Evolutionary conservation across 1,140 invertebrate species (phyloP).

Genomic region (Anastatus disparis): DNA sequence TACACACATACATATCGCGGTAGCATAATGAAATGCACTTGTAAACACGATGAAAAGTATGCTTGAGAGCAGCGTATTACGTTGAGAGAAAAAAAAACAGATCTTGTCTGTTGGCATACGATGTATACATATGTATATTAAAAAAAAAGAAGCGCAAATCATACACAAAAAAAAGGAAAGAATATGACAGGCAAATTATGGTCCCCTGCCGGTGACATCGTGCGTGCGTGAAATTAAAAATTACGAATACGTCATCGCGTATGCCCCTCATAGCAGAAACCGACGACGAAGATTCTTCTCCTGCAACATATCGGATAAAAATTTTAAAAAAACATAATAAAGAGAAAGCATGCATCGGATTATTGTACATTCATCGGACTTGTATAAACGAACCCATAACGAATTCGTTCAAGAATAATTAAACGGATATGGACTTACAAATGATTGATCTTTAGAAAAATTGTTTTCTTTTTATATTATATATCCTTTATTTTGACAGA

Average conservation of each 20-base stretch:
- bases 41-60: neutral
- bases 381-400: too few species aligned
- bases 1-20: neutral
- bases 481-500: too few species aligned
- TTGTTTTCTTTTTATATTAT: too few species aligned
- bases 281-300: neutral
- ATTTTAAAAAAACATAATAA: neutral
- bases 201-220: slow-evolving; percentile 1
- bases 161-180: slow-evolving; percentile 18
- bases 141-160: slow-evolving; percentile 21
- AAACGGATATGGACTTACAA: too few species aligned
- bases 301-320: too few species aligned
- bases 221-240: slow-evolving; percentile 32
- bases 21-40: slow-evolving; percentile 2
- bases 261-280: neutral
- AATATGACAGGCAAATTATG: slow-evolving; percentile 35
- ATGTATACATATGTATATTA: neutral
- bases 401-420: too few species aligned
- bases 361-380: too few species aligned
- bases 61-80: neutral
- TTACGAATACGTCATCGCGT: slow-evolving; percentile 28
- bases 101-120: slow-evolving; percentile 9
- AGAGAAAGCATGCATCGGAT: slow-evolving; percentile 5
- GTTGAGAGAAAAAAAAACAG: neutral
- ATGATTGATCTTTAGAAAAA: too few species aligned